Evolutionary conservation across 2,888 invertebrate species (phyloP).

Genomic region (Scelioninae gen. 1): DNA sequence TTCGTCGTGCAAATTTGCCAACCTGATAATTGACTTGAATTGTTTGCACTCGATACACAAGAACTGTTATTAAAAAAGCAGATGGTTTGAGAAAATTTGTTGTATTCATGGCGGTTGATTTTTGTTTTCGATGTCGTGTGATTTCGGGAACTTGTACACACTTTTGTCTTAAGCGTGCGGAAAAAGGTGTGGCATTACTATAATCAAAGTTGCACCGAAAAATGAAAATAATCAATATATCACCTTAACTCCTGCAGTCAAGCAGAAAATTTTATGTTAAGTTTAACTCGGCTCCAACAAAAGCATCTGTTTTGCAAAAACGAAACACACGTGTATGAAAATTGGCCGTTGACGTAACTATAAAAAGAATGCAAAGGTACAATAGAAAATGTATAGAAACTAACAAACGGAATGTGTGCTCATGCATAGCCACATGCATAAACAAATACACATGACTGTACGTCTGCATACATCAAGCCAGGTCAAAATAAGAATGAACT

Average conservation of each 20-base stretch:
- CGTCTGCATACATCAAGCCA: slow-evolving; percentile 24
- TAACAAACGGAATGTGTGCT: slow-evolving; percentile 29
- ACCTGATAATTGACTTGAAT: slow-evolving; percentile 2
- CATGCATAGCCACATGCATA: neutral
- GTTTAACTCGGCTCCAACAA: neutral
- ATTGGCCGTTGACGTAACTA: slow-evolving; percentile 10
- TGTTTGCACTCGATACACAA: neutral
- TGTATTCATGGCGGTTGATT: too few species aligned
- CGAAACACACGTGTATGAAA: slow-evolving; percentile 17
- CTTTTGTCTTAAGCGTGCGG: slow-evolving; percentile 17
- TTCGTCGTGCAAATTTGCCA: slow-evolving; percentile 21
- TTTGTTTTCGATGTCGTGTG: too few species aligned
- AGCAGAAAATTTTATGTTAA: slow-evolving; percentile 3
- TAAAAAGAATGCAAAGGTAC: slow-evolving; percentile 42
- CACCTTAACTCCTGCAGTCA: neutral
- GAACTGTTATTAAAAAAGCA: neutral
- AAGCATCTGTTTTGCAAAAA: slow-evolving; percentile 9
- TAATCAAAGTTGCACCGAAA: slow-evolving; percentile 44
- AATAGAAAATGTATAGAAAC: slow-evolving; percentile 27
- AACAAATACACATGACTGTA: neutral
- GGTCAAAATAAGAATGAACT: slow-evolving; percentile 48
- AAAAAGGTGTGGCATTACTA: slow-evolving; percentile 61
- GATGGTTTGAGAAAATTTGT: too few species aligned
- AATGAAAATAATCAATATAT: slow-evolving; percentile 47
- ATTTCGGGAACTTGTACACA: slow-evolving; percentile 12